phyloP scores from a whole-genome alignment of 2,888 invertebrate genomes.

The Deroplatys truncata region DNA sequence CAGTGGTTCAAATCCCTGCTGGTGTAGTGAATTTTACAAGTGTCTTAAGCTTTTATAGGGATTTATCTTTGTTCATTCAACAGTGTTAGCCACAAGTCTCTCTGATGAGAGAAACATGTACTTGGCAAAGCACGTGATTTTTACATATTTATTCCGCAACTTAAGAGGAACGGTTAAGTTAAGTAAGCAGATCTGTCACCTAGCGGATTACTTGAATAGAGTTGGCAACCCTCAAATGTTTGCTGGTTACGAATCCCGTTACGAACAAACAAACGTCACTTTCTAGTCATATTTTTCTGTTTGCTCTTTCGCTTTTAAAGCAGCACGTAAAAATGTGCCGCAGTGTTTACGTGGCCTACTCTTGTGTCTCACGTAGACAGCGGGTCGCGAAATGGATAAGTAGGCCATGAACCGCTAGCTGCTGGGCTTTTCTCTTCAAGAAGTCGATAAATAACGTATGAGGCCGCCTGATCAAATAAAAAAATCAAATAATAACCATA shows the following conservation, averaged over 20 bases:
- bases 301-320: background rate
- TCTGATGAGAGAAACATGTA: no score
- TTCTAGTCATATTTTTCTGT: background rate
- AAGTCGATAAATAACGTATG: background rate
- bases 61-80: no score
- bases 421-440: background rate
- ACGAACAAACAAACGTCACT: background rate
- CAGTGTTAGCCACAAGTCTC: no score
- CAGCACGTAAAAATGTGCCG: background rate
- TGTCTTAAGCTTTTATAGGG: no score
- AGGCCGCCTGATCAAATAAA: no score
- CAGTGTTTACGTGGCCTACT: background rate
- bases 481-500: background rate
- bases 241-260: background rate
- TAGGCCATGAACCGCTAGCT: background rate
- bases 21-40: no score
- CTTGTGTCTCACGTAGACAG: background rate
- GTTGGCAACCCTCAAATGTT: background rate
- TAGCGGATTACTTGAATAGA: background rate
- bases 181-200: no score
- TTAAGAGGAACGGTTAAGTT: no score
- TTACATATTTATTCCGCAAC: no score
- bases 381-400: background rate
- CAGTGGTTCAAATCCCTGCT: no score
- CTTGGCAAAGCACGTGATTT: no score